Evolutionary conservation across 1,140 invertebrate genomes (phyloP), one percentile per base, ranked within the genome.

Genomic region (Panagrolaimus sp.): DNA sequence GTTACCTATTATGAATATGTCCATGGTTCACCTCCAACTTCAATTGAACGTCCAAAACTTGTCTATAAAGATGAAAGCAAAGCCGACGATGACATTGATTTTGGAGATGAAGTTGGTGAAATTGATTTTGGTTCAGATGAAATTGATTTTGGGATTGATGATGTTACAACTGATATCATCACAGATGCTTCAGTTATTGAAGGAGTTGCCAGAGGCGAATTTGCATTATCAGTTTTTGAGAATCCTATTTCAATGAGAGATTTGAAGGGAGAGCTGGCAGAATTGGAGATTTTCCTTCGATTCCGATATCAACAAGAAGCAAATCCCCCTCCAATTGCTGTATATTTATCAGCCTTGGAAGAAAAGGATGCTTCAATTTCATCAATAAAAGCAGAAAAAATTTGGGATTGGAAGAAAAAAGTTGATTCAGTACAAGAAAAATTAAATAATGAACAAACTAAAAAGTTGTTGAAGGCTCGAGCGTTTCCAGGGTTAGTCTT

Each of bases 61-160:
- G 62, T 75, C 32, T 79, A 81, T 46, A 78, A 80, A 63, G 76
- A 74, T 0, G 76, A 77, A 15, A 83, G 83, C 67, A 79, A 84
- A 65, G 75, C 79, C 38, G 84, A 86, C 69, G 87, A 88, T 77
- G 87, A 88, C 82, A 88, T 87, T 80, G 85, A 84, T n/a, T 84
- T 85, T 32, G 84, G 84, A 48, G 76, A 72, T 62, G 78, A 76
- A 45, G 80, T 75, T 48, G n/a, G n/a, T n/a, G 84, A 86, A 70
- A 85, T 86, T 67, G 83, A 84, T 7, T 84, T 83, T 62, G 82
- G 82, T 44, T 75, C 76, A 48, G 76, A 70, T 55, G 74, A 73
- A 47, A 81, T 77, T 44, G 84, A 85, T 72, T 85, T 84, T 71
- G 83, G 81, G 10, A 28, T 21, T 38, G 79, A 83, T 70, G 75